A percentile compares a stretch with the other conserved stretches of the same genome.
Conservation (phyloP, 1,140 invertebrate species). For the Pollicipes pollicipes region DNA sequence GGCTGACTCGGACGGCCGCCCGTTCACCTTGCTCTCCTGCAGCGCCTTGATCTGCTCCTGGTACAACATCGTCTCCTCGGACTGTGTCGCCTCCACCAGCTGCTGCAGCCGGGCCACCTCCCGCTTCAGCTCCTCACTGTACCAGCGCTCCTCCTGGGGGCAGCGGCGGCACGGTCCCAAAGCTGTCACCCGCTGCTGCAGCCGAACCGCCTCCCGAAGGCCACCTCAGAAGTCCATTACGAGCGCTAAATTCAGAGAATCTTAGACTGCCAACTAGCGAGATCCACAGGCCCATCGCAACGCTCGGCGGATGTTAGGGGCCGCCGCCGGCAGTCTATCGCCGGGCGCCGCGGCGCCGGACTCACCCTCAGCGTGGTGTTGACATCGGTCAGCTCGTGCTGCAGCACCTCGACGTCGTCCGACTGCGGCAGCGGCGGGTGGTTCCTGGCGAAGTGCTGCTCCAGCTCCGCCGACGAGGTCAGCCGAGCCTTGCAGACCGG, state of each 20-base stretch:
- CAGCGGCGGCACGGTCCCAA: too few relatives aligned
- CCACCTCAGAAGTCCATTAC: too few relatives aligned
- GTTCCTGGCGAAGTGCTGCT: slow-evolving; percentile 17
- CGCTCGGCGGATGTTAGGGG: too few relatives aligned
- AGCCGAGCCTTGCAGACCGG: slow-evolving; percentile 19
- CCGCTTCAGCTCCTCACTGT: slow-evolving; percentile 23
- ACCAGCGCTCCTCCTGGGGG: slow-evolving; percentile 21
- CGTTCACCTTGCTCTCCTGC: slow-evolving; percentile 15
- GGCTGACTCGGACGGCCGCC: too few relatives aligned
- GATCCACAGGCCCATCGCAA: too few relatives aligned
- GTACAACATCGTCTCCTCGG: background rate
- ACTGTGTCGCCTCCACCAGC: background rate
- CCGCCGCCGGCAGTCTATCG: too few relatives aligned
- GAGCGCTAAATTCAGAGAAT: too few relatives aligned
- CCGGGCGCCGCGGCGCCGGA: too few relatives aligned
- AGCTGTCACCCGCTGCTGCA: too few relatives aligned
- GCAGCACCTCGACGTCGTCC: slow-evolving; percentile 18
- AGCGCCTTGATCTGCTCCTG: slow-evolving; percentile 18
- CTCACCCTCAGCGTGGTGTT: slow-evolving; percentile 18
- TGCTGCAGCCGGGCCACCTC: slow-evolving; percentile 21
- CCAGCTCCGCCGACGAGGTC: slow-evolving; percentile 16
- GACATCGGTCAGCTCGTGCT: slow-evolving; percentile 24
- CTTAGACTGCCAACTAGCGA: too few relatives aligned
- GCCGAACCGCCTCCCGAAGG: too few relatives aligned
- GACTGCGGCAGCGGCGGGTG: slow-evolving; percentile 10